phyloP scores from a whole-genome alignment of 2,888 invertebrate species.

The Lymantria dispar region DNA sequence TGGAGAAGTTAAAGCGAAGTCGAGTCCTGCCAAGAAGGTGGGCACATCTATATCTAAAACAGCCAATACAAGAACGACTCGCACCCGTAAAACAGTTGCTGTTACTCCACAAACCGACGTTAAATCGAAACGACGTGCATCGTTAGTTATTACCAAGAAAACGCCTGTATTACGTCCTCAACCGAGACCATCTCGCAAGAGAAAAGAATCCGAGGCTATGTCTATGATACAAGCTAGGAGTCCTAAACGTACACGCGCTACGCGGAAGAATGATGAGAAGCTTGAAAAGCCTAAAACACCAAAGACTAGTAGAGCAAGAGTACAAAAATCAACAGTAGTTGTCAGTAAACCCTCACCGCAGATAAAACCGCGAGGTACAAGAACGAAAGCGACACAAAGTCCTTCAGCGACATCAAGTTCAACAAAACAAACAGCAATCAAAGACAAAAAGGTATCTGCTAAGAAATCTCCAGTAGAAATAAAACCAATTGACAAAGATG shows the following conservation, averaged over 20 bases:
- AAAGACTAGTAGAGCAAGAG: constrained; percentile 42
- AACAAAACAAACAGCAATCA: not conserved
- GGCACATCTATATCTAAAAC: not conserved
- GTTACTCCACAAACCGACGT: constrained; percentile 4
- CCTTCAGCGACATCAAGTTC: not conserved
- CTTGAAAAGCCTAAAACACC: constrained; percentile 36
- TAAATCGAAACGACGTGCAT: constrained; percentile 37
- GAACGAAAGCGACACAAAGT: constrained; percentile 1
- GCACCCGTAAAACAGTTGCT: constrained; percentile 24
- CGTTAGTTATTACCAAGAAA: constrained; percentile 53
- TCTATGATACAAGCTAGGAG: constrained; percentile 5
- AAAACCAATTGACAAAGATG: constrained; percentile 3
- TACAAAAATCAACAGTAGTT: constrained; percentile 33
- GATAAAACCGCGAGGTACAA: constrained; percentile 37
- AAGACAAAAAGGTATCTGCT: not conserved
- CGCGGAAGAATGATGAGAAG: constrained; percentile 16
- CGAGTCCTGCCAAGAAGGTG: not conserved
- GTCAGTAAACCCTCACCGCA: constrained; percentile 47
- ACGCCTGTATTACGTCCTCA: constrained; percentile 44
- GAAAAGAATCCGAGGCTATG: constrained; percentile 15
- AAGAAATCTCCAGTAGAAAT: not conserved
- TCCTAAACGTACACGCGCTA: constrained; percentile 32
- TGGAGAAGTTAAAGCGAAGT: not conserved
- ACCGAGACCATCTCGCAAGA: constrained; percentile 14
- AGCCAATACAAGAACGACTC: constrained; percentile 22